Base-by-base conservation (phyloP, 2,888 invertebrate species). In the Cetonia aurata region DNA sequence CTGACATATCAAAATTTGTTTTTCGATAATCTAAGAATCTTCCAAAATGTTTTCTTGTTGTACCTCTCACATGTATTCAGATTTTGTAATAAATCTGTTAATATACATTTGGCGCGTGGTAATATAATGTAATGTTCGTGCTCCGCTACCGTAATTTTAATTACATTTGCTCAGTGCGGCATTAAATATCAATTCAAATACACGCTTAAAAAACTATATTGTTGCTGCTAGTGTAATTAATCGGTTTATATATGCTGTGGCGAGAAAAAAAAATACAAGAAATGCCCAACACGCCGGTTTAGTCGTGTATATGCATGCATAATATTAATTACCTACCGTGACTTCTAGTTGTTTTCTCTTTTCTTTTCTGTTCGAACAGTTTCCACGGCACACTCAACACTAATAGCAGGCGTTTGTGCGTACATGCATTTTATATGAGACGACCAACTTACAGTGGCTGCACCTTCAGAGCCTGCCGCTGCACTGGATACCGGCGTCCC, bases 401-500 rank as follows among this genome's bases (percentile, higher is more conserved):
- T 75, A 72, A 73, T 69, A 71, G 66, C 62, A 73, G 74, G 72
- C 74, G 75, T 71, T 75, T 71, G 73, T 76, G 75, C 74, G 76
- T 73, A 74, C 74, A 76, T 76, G 76, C 77, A 79, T 79, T 75
- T 75, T 79, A 76, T 65, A 48, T 65, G 74, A 75, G 76, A 71
- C 72, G 70, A 71, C 59, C 67, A 59, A 60, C 71, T 71, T 60
- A 66, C 69, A 50, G 71, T 71, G 68, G 71, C 69, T 73, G 73
- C 73, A 71, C 73, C 73, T 70, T 70, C 71, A 76, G 74, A 75
- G 74, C 74, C 77, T 73, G 73, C 72, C 75, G 75, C 77, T 77
- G 75, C 76, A 77, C 76, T 76, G 76, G 62, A 76, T 71, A 76
- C 76, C 74, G 77, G 78, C 78, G 79, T 79, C 79, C 80, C 79